Base-by-base conservation (phyloP, 1,140 invertebrate species). In the Macrobrachium rosenbergii region DNA sequence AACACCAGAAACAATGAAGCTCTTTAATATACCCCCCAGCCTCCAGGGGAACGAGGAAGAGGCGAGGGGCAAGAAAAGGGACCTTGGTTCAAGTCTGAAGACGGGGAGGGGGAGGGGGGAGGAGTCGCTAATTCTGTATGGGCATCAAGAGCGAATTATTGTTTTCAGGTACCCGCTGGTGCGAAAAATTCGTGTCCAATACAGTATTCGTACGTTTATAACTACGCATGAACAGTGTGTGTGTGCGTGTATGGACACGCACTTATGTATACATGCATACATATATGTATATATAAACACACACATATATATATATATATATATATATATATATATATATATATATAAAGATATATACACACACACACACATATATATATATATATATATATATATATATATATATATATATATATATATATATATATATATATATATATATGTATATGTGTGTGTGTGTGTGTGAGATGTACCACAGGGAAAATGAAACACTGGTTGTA, bases 281-380 rank as follows among this genome's bases (percentile, higher is more conserved):
- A 60, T 78, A 58, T 58, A 78, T 58, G 19, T 58, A 78, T 78
- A 78, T 78, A 58, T 78, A 58, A 7, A 58, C 19, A 78, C 52
- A 58, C 19, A 78, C 52, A 58, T 58, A 78, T 78, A 78, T 58
- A 78, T 78, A 58, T 58, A 78, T n/a, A n/a, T n/a, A 78, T 78
- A 60, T 21, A n/a, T 28, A 58, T n/a, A 58, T 43, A 78, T 28
- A 58, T 43, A 78, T n/a, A n/a, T n/a, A n/a, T n/a, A n/a, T n/a
- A n/a, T n/a, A n/a, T n/a, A n/a, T n/a, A n/a, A n/a, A n/a, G 7
- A 58, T 43, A 58, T 17, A 58, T 43, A 78, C 23, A 52, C n/a
- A 78, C n/a, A 19, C n/a, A 78, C n/a, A 78, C n/a, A 19, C n/a
- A 58, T 43, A 58, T 43, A 78, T 60, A 58, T 43, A 59, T 60